Percentiles rank a stretch among this genome's conserved stretches.
These are phyloP conservation scores for Aleiodes sp. DNA, from an alignment of 1,140 invertebrate species.

Conservation along the genomic window DNA sequence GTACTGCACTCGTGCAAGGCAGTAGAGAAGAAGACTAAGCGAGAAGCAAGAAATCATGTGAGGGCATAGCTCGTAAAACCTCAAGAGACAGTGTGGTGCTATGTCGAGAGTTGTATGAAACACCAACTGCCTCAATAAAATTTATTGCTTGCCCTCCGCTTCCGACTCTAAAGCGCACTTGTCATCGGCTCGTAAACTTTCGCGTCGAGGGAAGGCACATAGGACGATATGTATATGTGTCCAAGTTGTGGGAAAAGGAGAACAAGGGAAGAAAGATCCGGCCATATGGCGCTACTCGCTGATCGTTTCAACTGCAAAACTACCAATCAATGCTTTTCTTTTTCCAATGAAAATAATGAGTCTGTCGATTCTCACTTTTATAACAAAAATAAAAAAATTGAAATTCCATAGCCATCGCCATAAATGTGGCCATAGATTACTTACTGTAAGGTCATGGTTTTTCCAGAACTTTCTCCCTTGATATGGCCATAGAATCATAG, in stretches of 20 bases:
- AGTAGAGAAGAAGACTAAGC: background rate
- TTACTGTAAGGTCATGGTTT: too few species aligned
- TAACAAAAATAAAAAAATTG: too few species aligned
- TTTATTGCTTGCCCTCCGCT: constrained; percentile 49
- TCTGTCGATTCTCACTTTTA: background rate
- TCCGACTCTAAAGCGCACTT: constrained; percentile 47
- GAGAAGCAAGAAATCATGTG: constrained; percentile 18
- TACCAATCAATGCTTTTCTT: background rate
- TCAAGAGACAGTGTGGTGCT: background rate
- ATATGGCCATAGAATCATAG: too few species aligned
- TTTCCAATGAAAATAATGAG: background rate
- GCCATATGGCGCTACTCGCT: constrained; percentile 47
- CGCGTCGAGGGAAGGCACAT: background rate
- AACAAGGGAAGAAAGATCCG: constrained; percentile 19
- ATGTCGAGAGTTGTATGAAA: constrained; percentile 1
- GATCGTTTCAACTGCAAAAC: constrained; percentile 26
- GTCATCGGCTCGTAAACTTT: constrained; percentile 54
- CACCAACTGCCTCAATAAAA: constrained; percentile 20
- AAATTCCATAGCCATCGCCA: too few species aligned
- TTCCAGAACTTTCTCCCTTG: too few species aligned
- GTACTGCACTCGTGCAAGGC: background rate
- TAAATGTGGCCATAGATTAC: too few species aligned
- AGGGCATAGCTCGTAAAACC: background rate
- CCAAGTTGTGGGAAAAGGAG: constrained; percentile 29
- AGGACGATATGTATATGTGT: background rate